Percentiles rank a stretch among this genome's conserved stretches.
Evolutionary conservation across 2,888 invertebrate species (phyloP).

Genomic region (Chalcis sispes): DNA sequence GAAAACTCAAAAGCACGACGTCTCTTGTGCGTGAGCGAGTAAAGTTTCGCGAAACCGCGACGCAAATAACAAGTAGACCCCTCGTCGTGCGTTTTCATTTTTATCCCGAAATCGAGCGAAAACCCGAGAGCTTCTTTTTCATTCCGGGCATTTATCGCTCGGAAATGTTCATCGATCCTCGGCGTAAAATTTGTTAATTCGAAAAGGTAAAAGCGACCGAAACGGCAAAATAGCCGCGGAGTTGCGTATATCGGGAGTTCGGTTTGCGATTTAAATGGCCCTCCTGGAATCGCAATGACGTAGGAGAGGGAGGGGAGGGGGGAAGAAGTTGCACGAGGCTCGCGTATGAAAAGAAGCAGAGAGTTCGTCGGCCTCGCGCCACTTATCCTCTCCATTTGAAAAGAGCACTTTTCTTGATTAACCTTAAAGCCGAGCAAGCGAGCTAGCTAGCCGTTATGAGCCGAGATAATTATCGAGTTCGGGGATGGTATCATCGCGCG

Average conservation of each 20-base stretch:
- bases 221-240: no score
- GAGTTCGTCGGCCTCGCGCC: not conserved
- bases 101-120: no score
- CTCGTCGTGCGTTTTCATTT: no score
- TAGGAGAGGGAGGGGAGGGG: not conserved
- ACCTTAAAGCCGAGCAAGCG: constrained; percentile 61
- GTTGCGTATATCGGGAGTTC: no score
- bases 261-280: constrained; percentile 14
- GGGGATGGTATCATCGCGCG: not conserved
- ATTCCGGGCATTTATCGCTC: no score
- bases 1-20: not conserved
- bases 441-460: not conserved
- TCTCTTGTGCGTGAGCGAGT: not conserved
- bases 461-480: not conserved
- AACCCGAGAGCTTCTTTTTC: no score
- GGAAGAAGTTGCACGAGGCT: not conserved
- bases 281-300: not conserved
- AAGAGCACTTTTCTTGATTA: constrained; percentile 66
- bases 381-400: constrained; percentile 52
- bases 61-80: constrained; percentile 8
- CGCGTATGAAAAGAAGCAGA: constrained; percentile 46
- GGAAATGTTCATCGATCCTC: no score
- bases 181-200: no score
- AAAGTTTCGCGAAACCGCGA: not conserved
- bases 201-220: no score